Conservation (phyloP, 2,888 invertebrate species). For the Melanostoma scalare region DNA sequence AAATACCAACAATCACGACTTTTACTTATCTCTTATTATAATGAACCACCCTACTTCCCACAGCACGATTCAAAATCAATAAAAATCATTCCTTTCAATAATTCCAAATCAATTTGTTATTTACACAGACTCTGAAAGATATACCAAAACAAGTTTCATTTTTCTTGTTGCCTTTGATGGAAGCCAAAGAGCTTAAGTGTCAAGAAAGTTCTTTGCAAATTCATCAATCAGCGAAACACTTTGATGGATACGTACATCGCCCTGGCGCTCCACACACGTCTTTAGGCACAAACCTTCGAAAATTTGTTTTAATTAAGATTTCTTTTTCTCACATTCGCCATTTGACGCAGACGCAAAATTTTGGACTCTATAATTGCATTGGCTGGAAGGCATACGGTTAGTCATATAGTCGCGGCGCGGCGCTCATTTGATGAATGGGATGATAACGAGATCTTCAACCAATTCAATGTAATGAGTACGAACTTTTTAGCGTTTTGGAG, state of each 20-base stretch:
- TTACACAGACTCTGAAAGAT: too few relatives aligned
- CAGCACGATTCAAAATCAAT: too few relatives aligned
- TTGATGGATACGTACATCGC: slow-evolving; percentile 5
- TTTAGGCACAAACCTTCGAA: neutral
- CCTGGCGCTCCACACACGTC: neutral
- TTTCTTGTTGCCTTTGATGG: too few relatives aligned
- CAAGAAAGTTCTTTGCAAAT: slow-evolving; percentile 12
- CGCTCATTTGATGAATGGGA: slow-evolving; percentile 42
- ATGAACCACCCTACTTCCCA: too few relatives aligned
- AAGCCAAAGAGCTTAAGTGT: slow-evolving; percentile 16
- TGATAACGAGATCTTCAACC: slow-evolving; percentile 51
- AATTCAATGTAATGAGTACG: slow-evolving; percentile 8
- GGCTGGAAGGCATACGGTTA: neutral
- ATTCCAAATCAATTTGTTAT: too few relatives aligned
- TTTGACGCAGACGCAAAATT: neutral
- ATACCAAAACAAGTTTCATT: too few relatives aligned
- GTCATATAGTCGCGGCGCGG: neutral
- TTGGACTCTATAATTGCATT: slow-evolving; percentile 1
- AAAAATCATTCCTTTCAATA: too few relatives aligned
- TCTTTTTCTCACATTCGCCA: slow-evolving; percentile 2
- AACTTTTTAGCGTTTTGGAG: neutral
- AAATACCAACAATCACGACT: too few relatives aligned
- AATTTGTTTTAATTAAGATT: slow-evolving; percentile 17
- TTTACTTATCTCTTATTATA: too few relatives aligned
- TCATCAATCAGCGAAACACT: slow-evolving; percentile 24